These are phyloP conservation scores for Petrophora chlorosata DNA, from an alignment of 2,888 invertebrate genomes.

Conservation along the genomic window DNA sequence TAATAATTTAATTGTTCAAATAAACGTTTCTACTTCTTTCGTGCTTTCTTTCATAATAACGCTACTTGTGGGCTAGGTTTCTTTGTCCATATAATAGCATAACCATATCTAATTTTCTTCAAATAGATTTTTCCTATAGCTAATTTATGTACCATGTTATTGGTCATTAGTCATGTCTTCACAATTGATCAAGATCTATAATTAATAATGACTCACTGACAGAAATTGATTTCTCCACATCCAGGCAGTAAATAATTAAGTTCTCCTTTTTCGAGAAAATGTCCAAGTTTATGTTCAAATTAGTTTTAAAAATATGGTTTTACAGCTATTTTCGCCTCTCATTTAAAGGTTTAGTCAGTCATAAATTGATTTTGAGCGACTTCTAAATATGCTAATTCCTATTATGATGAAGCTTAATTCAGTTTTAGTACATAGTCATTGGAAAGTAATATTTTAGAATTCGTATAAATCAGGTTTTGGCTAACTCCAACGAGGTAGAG, in stretches of 20 bases:
- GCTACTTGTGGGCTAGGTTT: no score
- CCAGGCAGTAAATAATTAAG: neutral
- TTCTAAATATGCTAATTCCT: slow-evolving; percentile 7
- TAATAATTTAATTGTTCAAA: no score
- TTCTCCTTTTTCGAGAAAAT: neutral
- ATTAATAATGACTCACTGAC: no score
- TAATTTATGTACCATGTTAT: no score
- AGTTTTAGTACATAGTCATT: neutral
- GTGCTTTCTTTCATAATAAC: no score
- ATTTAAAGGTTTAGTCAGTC: slow-evolving; percentile 1
- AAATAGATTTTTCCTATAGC: no score
- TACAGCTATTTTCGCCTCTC: slow-evolving; percentile 7
- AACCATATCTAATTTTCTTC: no score
- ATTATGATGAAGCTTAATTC: neutral
- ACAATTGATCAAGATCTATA: no score
- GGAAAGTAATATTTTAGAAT: neutral
- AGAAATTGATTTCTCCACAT: neutral
- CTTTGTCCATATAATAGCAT: no score
- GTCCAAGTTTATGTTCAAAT: neutral
- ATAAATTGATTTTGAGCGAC: slow-evolving; percentile 8
- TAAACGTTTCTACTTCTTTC: no score
- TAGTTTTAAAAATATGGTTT: neutral
- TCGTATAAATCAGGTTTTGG: neutral
- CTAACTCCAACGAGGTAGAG: no score
- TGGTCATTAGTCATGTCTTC: no score